Conservation (phyloP, 2,797 vertebrate genomes). For the Phataginus tetradactyla region DNA sequence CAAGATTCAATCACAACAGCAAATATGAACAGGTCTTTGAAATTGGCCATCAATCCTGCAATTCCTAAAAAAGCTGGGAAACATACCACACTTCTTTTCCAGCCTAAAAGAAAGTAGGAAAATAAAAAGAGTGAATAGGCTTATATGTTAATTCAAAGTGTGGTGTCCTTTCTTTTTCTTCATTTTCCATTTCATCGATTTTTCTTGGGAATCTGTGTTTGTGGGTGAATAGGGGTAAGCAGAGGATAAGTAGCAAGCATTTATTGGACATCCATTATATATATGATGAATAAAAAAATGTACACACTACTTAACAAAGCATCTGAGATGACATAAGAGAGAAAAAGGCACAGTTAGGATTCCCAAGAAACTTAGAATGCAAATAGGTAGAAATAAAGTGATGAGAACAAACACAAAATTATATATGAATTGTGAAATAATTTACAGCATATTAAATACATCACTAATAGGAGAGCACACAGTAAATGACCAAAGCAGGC, state of each 20-base stretch:
- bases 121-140: background rate
- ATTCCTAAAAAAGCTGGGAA: background rate
- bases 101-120: background rate
- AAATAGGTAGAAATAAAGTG: background rate
- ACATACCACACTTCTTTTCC: background rate
- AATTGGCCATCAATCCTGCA: background rate
- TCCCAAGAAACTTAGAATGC: background rate
- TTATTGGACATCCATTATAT: background rate
- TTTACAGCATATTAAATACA: background rate
- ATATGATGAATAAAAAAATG: background rate
- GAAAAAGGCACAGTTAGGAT: background rate
- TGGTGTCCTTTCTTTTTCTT: background rate
- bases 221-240: background rate
- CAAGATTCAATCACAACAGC: background rate
- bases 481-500: background rate
- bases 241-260: background rate
- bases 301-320: background rate
- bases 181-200: slow-evolving; percentile 4
- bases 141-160: background rate
- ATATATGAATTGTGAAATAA: background rate
- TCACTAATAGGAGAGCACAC: background rate
- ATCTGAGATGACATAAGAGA: background rate
- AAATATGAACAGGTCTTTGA: background rate
- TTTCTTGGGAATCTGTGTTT: slow-evolving; percentile 35
- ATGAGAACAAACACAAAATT: background rate